Evolutionary conservation across 2,797 vertebrate genomes (phyloP), one percentile per base, ranked within the genome.

Genomic region (Catostomus latipinnis): DNA sequence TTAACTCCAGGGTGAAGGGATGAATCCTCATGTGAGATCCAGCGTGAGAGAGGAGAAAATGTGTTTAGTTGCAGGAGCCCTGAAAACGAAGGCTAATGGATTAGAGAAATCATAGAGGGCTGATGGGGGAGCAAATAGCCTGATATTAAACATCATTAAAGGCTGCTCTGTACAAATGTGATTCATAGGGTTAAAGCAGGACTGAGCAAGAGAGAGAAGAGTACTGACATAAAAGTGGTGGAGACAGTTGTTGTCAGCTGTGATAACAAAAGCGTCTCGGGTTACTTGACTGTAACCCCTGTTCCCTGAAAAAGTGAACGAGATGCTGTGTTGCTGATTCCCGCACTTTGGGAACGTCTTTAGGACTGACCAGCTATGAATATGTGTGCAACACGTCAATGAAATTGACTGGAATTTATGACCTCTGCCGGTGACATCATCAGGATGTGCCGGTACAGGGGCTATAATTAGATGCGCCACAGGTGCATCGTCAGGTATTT

Each of bases 31-130:
- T 87, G 76, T 89, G 68, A 61, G 89, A 87, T 88, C 91, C 71
- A 80, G 78, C 80, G 89, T 62, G 80, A 81, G 71, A 82, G 86
- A 86, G 85, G 8, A 88, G 88, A 60, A 92, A 93, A 92, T 93
- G 92, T 87, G 86, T 81, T 91, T 85, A 88, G 88, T 89, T 87
- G 87, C 84, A 84, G 79, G 72, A 67, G 88, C 84, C 87, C 90
- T 86, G 83, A 90, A 80, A 86, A 93, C 91, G 84, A 90, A 69
- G 83, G 90, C 90, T 92, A 90, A 95, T 92, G 91, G 92, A 92
- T 92, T 88, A 92, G 79, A 88, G 88, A 83, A 84, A 84, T 85
- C 74, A 90, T 89, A 86, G 85, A 78, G 67, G 69, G 80, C 76
- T 73, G 71, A 76, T 73, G 76, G 75, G 57, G 74, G 81, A 84